phyloP scores from a whole-genome alignment of 2,888 invertebrate species.

The Abrostola triplasia region DNA sequence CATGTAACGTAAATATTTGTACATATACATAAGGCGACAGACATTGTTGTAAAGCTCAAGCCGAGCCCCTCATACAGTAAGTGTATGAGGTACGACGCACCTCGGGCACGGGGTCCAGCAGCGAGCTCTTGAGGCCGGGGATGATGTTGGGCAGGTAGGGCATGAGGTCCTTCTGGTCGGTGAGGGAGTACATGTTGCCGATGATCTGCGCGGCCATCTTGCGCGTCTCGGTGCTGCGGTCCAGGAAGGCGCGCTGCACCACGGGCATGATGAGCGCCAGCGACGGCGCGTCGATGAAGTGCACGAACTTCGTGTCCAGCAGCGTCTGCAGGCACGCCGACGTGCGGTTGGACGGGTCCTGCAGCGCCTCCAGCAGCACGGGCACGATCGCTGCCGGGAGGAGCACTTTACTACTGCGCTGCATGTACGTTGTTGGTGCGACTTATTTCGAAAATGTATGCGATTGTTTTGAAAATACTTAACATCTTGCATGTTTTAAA shows the following conservation, averaged over 20 bases:
- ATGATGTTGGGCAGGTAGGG: constrained; percentile 99
- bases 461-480: no score
- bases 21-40: no score
- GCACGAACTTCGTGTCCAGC: constrained; percentile 98
- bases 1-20: no score
- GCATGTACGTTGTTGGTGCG: no score
- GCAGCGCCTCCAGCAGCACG: constrained; percentile 95
- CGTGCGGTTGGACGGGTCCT: constrained; percentile 98
- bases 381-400: constrained; percentile 92
- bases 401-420: neutral
- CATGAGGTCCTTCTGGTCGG: constrained; percentile 99
- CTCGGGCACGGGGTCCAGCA: constrained; percentile 99
- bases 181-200: constrained; percentile 99
- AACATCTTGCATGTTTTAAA: no score
- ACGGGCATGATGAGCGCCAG: constrained; percentile 99
- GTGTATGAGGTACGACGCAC: no score
- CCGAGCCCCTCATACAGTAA: no score
- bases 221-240: constrained; percentile 98
- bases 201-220: constrained; percentile 99
- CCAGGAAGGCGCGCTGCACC: constrained; percentile 98
- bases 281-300: constrained; percentile 99
- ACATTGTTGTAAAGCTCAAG: no score
- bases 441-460: no score
- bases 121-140: constrained; percentile 97
- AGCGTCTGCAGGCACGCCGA: constrained; percentile 97